phyloP scores from a whole-genome alignment of 2,113 vertebrate species.

The Spizaetus ornatus region DNA sequence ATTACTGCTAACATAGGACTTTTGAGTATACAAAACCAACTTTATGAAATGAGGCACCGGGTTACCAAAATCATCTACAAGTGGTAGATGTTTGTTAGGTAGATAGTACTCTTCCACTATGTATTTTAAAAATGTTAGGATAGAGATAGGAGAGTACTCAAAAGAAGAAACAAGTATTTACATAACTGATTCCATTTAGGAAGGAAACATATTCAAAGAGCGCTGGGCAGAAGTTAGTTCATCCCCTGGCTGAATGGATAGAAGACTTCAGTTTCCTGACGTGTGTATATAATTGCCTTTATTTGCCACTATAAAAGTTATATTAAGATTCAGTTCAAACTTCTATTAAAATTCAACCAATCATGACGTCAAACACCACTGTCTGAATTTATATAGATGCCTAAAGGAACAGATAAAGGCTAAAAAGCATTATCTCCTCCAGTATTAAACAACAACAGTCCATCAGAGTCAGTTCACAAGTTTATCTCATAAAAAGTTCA shows the following conservation, averaged over 20 bases:
- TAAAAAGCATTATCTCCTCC: slow-evolving; percentile 5
- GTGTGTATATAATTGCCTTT: not conserved
- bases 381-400: slow-evolving; percentile 6
- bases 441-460: not conserved
- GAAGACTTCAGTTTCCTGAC: not conserved
- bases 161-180: not conserved
- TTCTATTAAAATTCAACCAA: slow-evolving; percentile 36
- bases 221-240: not conserved
- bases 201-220: not conserved
- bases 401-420: slow-evolving; percentile 26
- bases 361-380: not conserved
- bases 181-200: not conserved
- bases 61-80: not conserved
- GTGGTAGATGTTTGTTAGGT: not conserved
- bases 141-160: not conserved
- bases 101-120: not conserved
- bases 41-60: not conserved
- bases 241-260: not conserved
- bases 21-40: not conserved
- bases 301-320: not conserved
- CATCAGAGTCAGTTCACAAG: not conserved
- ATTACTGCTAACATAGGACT: not conserved
- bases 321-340: not conserved
- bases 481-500: not conserved
- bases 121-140: not conserved